A percentile compares a stretch with the other conserved stretches of the same genome.
Evolutionary conservation across 37 sponge, comb jelly and placozoan species (phyloP).

Genomic region (Bolinopsis microptera): DNA sequence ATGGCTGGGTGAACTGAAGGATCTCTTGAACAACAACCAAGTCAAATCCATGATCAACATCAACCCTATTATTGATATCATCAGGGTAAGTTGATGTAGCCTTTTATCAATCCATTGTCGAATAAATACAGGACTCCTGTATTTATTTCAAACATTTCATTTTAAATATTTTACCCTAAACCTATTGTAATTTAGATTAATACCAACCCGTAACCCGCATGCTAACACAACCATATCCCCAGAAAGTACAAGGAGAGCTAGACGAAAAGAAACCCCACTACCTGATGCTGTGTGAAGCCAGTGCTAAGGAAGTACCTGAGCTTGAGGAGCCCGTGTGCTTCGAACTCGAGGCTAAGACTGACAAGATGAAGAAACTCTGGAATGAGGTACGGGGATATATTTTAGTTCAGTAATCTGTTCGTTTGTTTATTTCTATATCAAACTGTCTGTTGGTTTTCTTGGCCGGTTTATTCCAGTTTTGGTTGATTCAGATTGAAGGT

Average conservation of each 20-base stretch:
- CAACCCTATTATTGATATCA: slow-evolving; percentile 44
- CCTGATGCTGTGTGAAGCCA: slow-evolving; percentile 22
- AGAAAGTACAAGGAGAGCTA: slow-evolving; percentile 49
- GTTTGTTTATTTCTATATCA: too few species aligned
- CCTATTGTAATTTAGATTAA: too few species aligned
- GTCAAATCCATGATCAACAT: slow-evolving; percentile 44
- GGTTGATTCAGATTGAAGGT: too few species aligned
- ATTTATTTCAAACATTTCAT: too few species aligned
- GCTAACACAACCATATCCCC: too few species aligned
- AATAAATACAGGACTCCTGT: too few species aligned
- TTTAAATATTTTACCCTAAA: too few species aligned
- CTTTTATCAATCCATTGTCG: not conserved
- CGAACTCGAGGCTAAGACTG: slow-evolving; percentile 43
- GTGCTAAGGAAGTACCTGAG: slow-evolving; percentile 54
- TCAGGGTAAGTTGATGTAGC: slow-evolving; percentile 29
- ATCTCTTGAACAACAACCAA: not conserved
- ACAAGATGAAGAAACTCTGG: slow-evolving; percentile 65
- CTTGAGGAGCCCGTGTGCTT: slow-evolving; percentile 16
- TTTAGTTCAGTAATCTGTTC: too few species aligned
- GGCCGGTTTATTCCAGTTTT: too few species aligned
- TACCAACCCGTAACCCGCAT: too few species aligned
- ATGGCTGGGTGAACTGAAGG: slow-evolving; percentile 53
- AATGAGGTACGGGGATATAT: slow-evolving; percentile 52
- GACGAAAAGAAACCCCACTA: slow-evolving; percentile 66
- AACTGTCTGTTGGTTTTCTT: too few species aligned